Evolutionary conservation across 2,888 invertebrate genomes (phyloP), one percentile per base, ranked within the genome.

Genomic region (Listrodromus nycthemerus): DNA sequence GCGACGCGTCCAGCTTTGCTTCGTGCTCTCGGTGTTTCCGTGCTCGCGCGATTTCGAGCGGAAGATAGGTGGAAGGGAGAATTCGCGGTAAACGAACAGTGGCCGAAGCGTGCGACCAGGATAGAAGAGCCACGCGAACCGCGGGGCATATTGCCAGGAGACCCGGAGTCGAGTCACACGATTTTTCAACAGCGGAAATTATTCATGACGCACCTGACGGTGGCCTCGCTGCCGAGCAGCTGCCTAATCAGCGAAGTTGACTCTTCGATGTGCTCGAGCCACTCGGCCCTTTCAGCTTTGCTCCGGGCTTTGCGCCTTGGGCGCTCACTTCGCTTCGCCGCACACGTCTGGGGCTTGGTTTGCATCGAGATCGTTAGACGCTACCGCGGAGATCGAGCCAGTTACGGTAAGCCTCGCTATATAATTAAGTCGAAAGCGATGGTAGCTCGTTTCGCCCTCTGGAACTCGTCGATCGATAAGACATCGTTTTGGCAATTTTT

Each of bases 181-280:
- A 73, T 77, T 80, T 84, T 81, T 73, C 81, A 71, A 77, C 80
- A 69, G 81, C 67, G 76, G 81, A 84, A 84, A 84, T 84, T 84
- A 84, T 84, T 84, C 83, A 84, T 84, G 83, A 81, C 77, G 73
- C 83, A 84, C 81, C 81, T 84, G 81, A 80, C 83, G 81, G 61
- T 37, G 66, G 61, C 45, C 52, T 41, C 67, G 41, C 79, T 74
- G 61, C 74, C 37, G 81, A 84, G 61, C 83, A 83, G 83, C 83
- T 84, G 83, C 83, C 81, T 84, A 81, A 84, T 84, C 81, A 81
- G 81, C 73, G 71, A 77, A 81, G 70, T 52, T 69, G 61, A 61
- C 76, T 30, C 69, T 58, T 66, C 63, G 55, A 13, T 65, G 52
- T 65, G 65, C 65, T 71, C 50, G 65, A 37, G 48, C 33, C 74